Conservation (phyloP, 2,888 invertebrate genomes). For the Tetranychus truncatus region DNA sequence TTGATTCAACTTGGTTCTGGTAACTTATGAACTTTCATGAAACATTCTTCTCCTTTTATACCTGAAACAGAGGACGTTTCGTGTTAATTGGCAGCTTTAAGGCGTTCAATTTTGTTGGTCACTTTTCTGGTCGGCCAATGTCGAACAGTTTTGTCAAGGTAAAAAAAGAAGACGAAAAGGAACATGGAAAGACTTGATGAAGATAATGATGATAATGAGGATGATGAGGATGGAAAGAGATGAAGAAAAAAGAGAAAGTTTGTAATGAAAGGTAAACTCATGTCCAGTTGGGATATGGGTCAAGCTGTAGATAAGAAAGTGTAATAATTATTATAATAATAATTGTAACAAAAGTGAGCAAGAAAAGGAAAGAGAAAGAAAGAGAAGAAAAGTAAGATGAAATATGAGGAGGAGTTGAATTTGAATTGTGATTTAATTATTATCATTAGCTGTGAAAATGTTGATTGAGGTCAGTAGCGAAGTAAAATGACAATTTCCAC, state of each 20-base stretch:
- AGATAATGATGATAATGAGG: not conserved
- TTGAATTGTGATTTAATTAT: not conserved
- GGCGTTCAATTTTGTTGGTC: not conserved
- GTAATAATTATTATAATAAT: not conserved
- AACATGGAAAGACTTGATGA: not conserved
- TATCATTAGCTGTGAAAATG: not conserved
- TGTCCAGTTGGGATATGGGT: not conserved
- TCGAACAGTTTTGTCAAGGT: slow-evolving; percentile 4
- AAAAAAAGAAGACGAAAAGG: not conserved
- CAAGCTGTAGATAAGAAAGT: slow-evolving; percentile 3
- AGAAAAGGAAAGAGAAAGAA: not conserved
- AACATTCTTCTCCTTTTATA: not conserved
- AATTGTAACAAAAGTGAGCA: not conserved
- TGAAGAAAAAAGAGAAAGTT: not conserved
- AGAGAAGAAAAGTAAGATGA: not conserved
- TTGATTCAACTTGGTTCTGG: not conserved
- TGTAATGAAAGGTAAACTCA: not conserved
- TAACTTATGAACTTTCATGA: not conserved
- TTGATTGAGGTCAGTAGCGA: not conserved
- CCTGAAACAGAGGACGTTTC: not conserved
- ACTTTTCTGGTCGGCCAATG: not conserved
- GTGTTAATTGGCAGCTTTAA: not conserved
- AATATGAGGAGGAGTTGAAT: not conserved
- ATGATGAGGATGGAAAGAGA: not conserved
- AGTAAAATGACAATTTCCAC: not conserved